Evolutionary conservation across 2,797 vertebrate species (phyloP).

Genomic region (Anableps anableps): DNA sequence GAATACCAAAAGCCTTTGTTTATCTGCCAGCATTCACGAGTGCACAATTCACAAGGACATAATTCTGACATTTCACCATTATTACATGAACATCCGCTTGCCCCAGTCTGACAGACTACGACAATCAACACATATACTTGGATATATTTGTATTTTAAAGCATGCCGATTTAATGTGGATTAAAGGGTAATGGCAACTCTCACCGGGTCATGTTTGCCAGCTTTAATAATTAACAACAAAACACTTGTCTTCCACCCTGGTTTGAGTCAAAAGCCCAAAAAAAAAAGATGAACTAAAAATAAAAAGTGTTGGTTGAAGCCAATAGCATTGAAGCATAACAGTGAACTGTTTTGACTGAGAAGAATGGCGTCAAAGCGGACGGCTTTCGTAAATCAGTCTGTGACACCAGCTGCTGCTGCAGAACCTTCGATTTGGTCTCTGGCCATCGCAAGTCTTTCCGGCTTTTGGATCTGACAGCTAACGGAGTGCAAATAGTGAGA

Average conservation of each 20-base stretch:
- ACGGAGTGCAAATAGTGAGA: neutral
- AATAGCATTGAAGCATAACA: conserved; percentile 1
- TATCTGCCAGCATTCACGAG: neutral
- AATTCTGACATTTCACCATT: conserved; percentile 8
- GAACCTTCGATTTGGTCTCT: neutral
- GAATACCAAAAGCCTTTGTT: conserved; percentile 15
- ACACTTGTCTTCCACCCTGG: neutral
- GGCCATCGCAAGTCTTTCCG: neutral
- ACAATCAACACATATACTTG: neutral
- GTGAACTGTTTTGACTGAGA: neutral
- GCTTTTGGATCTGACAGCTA: neutral
- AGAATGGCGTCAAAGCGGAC: neutral
- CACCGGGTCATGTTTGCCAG: neutral
- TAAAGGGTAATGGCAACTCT: neutral
- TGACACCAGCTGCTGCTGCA: neutral
- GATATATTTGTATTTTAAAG: neutral
- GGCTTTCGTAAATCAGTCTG: neutral
- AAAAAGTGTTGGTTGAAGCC: conserved; percentile 7
- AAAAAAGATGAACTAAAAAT: neutral
- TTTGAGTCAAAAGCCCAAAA: neutral
- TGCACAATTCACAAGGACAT: neutral
- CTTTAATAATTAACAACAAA: neutral
- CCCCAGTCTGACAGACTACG: neutral
- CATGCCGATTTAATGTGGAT: neutral
- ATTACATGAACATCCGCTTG: neutral